Base-by-base conservation (phyloP, 2,888 invertebrate genomes). In the Caenorhabditis sinica region DNA sequence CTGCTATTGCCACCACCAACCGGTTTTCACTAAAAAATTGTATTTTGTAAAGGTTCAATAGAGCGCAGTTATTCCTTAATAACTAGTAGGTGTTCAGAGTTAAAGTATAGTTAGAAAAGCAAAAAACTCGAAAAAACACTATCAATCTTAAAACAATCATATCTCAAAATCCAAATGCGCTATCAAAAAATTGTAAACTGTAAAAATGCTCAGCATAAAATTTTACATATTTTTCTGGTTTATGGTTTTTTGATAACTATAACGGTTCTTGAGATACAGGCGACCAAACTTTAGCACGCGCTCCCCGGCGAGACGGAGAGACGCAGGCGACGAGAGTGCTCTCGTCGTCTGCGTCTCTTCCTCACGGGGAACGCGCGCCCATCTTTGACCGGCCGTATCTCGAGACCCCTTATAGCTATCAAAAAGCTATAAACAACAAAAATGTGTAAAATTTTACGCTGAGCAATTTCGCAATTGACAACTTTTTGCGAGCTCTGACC, bases 1-100 rank as follows among this genome's bases (percentile, higher is more conserved):
- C 33, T 36, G 9, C 33, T 43, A 65, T n/a, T 9, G 28, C 65
- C 45, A 65, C 4, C 40, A 40, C 40, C 40, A 40, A 40, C 40
- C 13, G 9, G 40, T 40, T 40, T 43, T 13, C 28, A 45, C 65
- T 65, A 65, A 45, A 65, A 56, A 45, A 4, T 20, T 20, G 25
- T 45, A 45, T 36, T 23, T 40, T 20, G 8, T 13, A 40, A 15
- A 61, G 6, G 66, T 51, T 49, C 33, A 68, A 68, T 51, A 33
- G 51, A 68, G 66, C 66, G 66, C 66, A 61, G 2, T 51, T 66
- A 13, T 36, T 9, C 9, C 33, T 40, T 13, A 40, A 6, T 40
- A 40, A 40, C 40, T 40, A 40, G 13, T 40, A n/a, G n/a, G n/a
- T n/a, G n/a, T n/a, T n/a, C n/a, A n/a, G n/a, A n/a, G n/a, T 11